phyloP scores from a whole-genome alignment of 1,140 invertebrate species.

The Neoseiulus cucumeris region DNA sequence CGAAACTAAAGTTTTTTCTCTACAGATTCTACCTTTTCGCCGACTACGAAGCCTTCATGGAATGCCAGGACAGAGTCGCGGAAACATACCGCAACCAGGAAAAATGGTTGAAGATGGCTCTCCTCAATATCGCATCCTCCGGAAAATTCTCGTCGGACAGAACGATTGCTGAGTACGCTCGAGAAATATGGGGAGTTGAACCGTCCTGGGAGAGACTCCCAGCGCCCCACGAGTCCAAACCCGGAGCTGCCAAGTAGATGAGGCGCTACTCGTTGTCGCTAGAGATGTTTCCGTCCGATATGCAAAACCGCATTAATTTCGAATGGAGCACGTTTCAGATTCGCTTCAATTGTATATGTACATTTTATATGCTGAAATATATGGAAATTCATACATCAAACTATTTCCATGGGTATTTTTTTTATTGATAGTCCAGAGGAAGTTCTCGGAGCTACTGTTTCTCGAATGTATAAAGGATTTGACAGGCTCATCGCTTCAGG shows the following conservation, averaged over 20 bases:
- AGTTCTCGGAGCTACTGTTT: too few relatives aligned
- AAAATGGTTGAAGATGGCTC: conserved; percentile 85
- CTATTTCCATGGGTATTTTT: too few relatives aligned
- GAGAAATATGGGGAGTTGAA: conserved; percentile 86
- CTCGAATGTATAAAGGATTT: too few relatives aligned
- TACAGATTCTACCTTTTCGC: conserved; percentile 83
- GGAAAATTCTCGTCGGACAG: conserved; percentile 97
- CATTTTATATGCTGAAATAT: too few relatives aligned
- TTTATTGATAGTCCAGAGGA: too few relatives aligned
- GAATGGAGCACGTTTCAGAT: too few relatives aligned
- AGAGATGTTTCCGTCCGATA: neutral
- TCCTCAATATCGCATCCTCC: conserved; percentile 84
- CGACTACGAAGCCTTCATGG: conserved; percentile 84
- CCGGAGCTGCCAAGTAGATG: conserved; percentile 12
- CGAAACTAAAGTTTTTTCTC: too few relatives aligned
- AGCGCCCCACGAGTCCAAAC: conserved; percentile 48
- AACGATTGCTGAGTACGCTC: conserved; percentile 86
- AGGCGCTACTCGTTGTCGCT: too few relatives aligned
- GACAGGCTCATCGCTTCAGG: too few relatives aligned
- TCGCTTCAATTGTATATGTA: too few relatives aligned
- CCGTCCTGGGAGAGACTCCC: conserved; percentile 75
- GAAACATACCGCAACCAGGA: conserved; percentile 64
- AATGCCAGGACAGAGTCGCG: conserved; percentile 70
- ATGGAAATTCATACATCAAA: too few relatives aligned
- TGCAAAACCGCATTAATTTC: too few relatives aligned